These are phyloP conservation scores for Azorinus chamasolen DNA, from an alignment of 2,888 invertebrate species.

Conservation along the genomic window DNA sequence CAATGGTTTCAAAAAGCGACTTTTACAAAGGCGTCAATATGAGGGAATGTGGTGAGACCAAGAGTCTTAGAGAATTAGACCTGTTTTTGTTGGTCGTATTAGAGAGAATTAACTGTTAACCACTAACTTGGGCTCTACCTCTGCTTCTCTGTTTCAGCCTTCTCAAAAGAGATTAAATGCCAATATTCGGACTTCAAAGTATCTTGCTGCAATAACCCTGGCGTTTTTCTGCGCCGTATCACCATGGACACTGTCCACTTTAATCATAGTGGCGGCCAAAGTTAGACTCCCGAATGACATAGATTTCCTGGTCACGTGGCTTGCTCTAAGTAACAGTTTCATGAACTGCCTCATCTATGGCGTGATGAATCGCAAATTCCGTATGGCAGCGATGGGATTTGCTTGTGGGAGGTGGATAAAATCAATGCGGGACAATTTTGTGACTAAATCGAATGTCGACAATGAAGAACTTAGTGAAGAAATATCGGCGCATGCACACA, in stretches of 20 bases:
- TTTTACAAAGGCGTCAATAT: too few species aligned
- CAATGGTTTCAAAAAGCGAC: too few species aligned
- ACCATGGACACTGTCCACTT: slow-evolving; percentile 62
- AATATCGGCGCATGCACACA: too few species aligned
- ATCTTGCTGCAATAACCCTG: slow-evolving; percentile 64
- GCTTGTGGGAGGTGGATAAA: slow-evolving; percentile 51
- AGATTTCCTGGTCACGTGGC: slow-evolving; percentile 61
- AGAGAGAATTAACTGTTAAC: too few species aligned
- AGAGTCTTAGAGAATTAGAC: too few species aligned
- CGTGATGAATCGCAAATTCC: slow-evolving; percentile 62
- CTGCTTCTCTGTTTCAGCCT: too few species aligned
- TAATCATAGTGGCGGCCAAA: slow-evolving; percentile 50
- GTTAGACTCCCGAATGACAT: slow-evolving; percentile 29
- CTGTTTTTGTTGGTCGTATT: too few species aligned
- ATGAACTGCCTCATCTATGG: slow-evolving; percentile 63
- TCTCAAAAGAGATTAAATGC: slow-evolving; percentile 35
- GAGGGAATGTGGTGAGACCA: too few species aligned
- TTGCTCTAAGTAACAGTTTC: slow-evolving; percentile 63
- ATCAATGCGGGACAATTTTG: slow-evolving; percentile 19
- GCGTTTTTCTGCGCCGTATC: slow-evolving; percentile 61
- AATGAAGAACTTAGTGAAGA: too few species aligned
- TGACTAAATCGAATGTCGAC: too few species aligned
- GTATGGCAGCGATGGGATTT: slow-evolving; percentile 51
- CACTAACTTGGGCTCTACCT: too few species aligned
- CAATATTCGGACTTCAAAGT: slow-evolving; percentile 61